Base-by-base conservation (phyloP, 2,797 vertebrate genomes). In the Crocodylus rhombifer region DNA sequence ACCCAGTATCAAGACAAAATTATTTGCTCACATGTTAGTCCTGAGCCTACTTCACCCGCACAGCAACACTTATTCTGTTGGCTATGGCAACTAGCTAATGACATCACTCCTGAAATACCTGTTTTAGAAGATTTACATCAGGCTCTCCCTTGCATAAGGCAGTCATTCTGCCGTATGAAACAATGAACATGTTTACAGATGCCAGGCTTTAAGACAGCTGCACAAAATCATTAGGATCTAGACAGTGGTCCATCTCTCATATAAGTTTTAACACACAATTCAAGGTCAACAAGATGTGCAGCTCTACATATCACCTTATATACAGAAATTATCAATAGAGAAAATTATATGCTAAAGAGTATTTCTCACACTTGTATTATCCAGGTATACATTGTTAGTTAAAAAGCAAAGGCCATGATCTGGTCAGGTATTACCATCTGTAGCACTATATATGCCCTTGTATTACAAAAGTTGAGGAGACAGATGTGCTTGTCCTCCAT, bases 161-260 rank as follows among this genome's bases (percentile, higher is more conserved):
- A 80, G 4, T 7, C 1, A 10, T 63, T 92, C 28, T 75, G 21
- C 76, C 42, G 65, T 58, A 69, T 20, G 0, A 2, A 78, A 58
- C 42, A 80, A 15, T 60, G 28, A 76, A 82, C 28, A 51, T 75
- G 86, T 55, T 63, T 0, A 0, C 30, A 16, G 87, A 84, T 0
- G 0, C 55, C 69, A 20, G 11, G 25, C 28, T 74, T 8, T 12
- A 84, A 36, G 75, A 58, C 42, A 82, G 16, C 9, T 51, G 16
- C 12, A n/a, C 55, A 90, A 90, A 94, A 30, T 71, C 86, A 61
- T 16, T 4, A 33, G 36, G 30, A 56, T 42, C 15, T 61, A 94
- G 88, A 42, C 8, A 65, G 21, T 4, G 18, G 62, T 56, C 56
- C 26, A 30, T 33, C 88, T 77, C 57, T 84, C 17, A 16, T 69